A percentile compares a stretch with the other conserved stretches of the same genome.
Evolutionary conservation across 2,113 vertebrate species (phyloP).

Genomic region (Benitochromis conjunctus): DNA sequence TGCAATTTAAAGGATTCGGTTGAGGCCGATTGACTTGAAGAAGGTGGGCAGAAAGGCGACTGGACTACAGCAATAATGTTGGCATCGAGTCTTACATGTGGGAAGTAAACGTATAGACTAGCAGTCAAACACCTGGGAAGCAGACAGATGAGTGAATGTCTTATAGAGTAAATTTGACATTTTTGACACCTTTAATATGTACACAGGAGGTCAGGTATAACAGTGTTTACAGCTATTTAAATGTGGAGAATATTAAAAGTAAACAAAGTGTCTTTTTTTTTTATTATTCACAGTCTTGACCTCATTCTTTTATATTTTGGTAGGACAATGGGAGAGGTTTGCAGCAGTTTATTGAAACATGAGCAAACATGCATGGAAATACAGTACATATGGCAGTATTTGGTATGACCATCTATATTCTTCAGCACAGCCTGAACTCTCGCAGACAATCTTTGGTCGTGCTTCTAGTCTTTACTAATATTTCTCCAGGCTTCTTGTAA

Average conservation of each 20-base stretch:
- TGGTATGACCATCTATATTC: not conserved
- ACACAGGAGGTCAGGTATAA: not conserved
- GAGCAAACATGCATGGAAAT: not conserved
- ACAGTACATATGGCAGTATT: not conserved
- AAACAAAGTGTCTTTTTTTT: not conserved
- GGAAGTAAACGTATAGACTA: not conserved
- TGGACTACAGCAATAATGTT: not conserved
- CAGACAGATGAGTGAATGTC: not conserved
- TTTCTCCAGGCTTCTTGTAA: not conserved
- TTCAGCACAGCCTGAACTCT: not conserved
- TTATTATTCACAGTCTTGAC: not conserved
- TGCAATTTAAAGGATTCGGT: not conserved
- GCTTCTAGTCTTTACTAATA: not conserved
- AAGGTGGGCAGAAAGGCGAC: not conserved
- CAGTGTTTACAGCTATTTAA: not conserved
- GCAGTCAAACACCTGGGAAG: not conserved
- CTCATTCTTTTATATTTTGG: not conserved
- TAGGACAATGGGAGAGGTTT: not conserved
- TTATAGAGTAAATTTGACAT: not conserved
- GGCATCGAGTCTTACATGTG: not conserved
- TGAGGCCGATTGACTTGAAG: not conserved
- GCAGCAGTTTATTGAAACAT: not conserved
- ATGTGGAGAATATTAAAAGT: not conserved
- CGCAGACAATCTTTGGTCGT: not conserved
- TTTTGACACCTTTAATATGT: not conserved